phyloP scores from a whole-genome alignment of 2,888 invertebrate genomes.

The Tipula confusa region DNA sequence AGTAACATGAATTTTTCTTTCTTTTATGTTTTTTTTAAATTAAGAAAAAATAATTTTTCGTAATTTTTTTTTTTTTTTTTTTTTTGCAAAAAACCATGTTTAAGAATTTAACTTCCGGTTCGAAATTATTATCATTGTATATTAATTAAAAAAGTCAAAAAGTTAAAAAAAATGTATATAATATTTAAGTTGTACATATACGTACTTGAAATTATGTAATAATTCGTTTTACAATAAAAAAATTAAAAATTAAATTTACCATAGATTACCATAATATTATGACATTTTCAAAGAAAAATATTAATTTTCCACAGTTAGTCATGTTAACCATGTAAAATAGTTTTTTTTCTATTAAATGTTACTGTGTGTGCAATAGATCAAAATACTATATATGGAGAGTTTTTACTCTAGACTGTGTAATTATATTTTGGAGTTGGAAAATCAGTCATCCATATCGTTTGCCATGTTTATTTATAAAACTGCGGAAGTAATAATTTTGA shows the following conservation, averaged over 20 bases:
- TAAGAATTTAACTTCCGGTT: background rate
- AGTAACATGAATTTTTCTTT: background rate
- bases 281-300: background rate
- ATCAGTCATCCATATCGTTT: background rate
- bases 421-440: background rate
- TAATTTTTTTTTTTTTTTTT: no score
- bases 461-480: background rate
- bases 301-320: background rate
- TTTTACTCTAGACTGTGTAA: background rate
- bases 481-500: background rate
- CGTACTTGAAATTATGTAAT: background rate
- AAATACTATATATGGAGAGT: background rate
- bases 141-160: background rate
- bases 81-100: background rate
- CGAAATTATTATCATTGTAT: background rate
- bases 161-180: background rate
- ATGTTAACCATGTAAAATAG: background rate
- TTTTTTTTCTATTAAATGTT: background rate
- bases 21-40: background rate
- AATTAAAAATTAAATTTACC: conserved; percentile 8
- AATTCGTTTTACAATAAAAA: background rate
- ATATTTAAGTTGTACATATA: background rate
- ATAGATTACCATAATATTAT: background rate
- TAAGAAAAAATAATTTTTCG: background rate
- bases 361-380: background rate